Conservation (phyloP, 2,113 vertebrate genomes). For the Dicentrarchus labrax region DNA sequence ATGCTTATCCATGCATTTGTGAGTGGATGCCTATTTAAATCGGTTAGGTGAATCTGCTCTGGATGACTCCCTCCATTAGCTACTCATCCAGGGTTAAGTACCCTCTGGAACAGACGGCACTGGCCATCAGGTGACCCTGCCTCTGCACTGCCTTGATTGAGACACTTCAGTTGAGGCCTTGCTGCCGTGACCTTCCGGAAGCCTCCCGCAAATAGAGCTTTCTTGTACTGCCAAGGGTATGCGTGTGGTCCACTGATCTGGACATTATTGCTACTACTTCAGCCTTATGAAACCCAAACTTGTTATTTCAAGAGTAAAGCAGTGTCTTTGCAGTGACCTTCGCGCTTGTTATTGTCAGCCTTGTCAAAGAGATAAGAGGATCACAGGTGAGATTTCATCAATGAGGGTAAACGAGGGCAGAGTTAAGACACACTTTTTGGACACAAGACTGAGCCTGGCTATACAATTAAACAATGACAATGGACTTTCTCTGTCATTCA, state of each 20-base stretch:
- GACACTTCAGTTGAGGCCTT: constrained; percentile 65
- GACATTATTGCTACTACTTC: constrained; percentile 54
- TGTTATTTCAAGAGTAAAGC: constrained; percentile 57
- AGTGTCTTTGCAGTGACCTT: constrained; percentile 74
- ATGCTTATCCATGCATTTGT: constrained; percentile 40
- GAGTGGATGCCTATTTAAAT: constrained; percentile 67
- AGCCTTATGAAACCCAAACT: constrained; percentile 52
- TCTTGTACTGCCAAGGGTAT: constrained; percentile 37
- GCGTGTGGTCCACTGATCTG: constrained; percentile 49
- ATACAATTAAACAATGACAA: constrained; percentile 22
- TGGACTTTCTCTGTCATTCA: constrained; percentile 1
- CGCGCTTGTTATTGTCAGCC: constrained; percentile 58
- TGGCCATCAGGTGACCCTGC: constrained; percentile 62
- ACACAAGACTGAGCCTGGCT: background rate
- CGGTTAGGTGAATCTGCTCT: constrained; percentile 51
- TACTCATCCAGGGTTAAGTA: constrained; percentile 75
- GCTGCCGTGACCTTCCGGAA: constrained; percentile 51
- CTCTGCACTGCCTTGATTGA: constrained; percentile 58
- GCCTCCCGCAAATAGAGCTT: constrained; percentile 46
- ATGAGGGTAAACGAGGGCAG: constrained; percentile 53
- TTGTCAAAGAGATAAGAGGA: constrained; percentile 75
- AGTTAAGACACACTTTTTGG: constrained; percentile 36
- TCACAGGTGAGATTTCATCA: constrained; percentile 72
- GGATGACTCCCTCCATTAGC: constrained; percentile 72
- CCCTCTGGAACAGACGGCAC: constrained; percentile 33